Percentiles rank a stretch among this genome's conserved stretches.
Conservation (phyloP, 2,113 vertebrate genomes). For the Melanerpes aurifrons region DNA sequence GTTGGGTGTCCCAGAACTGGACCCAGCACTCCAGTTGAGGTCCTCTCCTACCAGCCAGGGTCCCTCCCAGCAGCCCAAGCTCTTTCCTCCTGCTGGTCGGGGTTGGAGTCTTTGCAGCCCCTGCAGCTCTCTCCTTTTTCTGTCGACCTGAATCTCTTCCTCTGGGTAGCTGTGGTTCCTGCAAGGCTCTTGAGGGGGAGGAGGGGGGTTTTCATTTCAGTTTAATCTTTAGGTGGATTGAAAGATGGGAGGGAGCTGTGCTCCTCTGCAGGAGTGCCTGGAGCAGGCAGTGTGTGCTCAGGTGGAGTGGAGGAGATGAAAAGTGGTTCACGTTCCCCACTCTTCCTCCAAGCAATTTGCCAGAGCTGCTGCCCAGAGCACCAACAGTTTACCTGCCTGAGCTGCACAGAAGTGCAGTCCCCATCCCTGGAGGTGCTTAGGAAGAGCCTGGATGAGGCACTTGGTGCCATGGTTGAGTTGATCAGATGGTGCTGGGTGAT, state of each 20-base stretch:
- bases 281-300: not conserved
- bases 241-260: not conserved
- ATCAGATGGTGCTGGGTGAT: too few species aligned
- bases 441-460: too few species aligned
- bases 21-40: too few species aligned
- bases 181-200: not conserved
- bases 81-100: rapidly evolving
- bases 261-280: not conserved
- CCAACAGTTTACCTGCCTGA: not conserved
- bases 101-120: not conserved
- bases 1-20: too few species aligned
- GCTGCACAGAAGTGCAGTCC: too few species aligned
- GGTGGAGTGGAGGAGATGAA: not conserved
- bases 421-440: too few species aligned
- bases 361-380: not conserved
- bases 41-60: not conserved
- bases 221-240: not conserved
- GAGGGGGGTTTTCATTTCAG: not conserved
- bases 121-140: rapidly evolving
- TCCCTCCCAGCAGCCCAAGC: not conserved
- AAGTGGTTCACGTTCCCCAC: not conserved
- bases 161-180: not conserved
- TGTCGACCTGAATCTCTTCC: not conserved
- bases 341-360: not conserved
- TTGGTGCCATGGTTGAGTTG: too few species aligned